These are phyloP conservation scores for Suricata suricatta DNA, from an alignment of 2,113 vertebrate species.

Conservation along the genomic window DNA sequence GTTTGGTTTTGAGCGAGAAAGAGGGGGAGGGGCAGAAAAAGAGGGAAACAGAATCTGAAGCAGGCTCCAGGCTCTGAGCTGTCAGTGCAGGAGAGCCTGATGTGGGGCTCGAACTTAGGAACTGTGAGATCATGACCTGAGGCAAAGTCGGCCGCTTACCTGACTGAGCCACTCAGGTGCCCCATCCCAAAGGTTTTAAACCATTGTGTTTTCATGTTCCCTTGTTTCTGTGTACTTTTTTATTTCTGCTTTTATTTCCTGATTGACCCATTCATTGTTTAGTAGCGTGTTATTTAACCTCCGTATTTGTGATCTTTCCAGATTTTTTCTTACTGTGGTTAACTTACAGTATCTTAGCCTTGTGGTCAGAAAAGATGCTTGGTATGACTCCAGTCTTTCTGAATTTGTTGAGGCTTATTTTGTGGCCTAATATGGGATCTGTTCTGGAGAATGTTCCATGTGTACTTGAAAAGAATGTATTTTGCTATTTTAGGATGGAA, in stretches of 20 bases:
- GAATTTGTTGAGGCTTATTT: neutral
- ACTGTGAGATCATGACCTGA: too few relatives aligned
- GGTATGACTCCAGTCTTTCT: neutral
- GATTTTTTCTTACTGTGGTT: neutral
- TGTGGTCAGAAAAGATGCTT: neutral
- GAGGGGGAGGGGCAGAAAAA: too few relatives aligned
- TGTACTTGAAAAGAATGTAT: neutral
- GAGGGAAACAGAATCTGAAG: too few relatives aligned
- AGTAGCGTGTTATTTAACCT: neutral
- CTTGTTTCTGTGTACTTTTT: neutral
- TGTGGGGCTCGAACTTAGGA: too few relatives aligned
- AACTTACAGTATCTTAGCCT: neutral
- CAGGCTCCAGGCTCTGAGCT: too few relatives aligned
- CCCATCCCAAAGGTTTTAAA: neutral
- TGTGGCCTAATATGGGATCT: neutral
- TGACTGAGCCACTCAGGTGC: too few relatives aligned
- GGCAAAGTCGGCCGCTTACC: too few relatives aligned
- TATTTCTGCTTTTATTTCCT: neutral
- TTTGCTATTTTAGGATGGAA: neutral
- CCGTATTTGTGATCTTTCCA: neutral
- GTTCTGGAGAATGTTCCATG: neutral
- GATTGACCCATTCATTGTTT: neutral
- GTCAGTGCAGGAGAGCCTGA: too few relatives aligned
- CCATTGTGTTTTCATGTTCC: neutral
- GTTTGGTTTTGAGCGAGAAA: too few relatives aligned